phyloP scores from a whole-genome alignment of 2,797 vertebrate genomes.

The Mus minutoides region DNA sequence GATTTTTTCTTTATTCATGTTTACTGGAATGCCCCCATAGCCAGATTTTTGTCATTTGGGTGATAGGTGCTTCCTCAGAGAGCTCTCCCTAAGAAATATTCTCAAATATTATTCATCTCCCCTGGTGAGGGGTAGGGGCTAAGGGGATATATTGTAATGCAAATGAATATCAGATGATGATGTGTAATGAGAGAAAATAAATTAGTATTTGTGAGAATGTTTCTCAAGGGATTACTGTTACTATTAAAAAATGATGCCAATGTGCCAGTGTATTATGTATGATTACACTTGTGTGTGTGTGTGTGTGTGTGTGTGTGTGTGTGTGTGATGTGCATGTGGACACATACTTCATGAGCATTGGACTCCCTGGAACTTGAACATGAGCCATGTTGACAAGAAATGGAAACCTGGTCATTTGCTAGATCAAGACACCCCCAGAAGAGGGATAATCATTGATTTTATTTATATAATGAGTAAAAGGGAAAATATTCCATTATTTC shows the following conservation, averaged over 20 bases:
- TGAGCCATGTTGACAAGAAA: background rate
- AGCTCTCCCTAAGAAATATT: background rate
- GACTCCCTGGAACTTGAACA: background rate
- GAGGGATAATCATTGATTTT: background rate
- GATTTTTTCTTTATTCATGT: background rate
- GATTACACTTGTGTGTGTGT: too few relatives aligned
- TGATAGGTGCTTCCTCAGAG: background rate
- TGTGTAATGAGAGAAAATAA: background rate
- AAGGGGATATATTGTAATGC: background rate
- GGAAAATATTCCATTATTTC: background rate
- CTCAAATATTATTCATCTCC: background rate
- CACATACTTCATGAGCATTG: background rate
- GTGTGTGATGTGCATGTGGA: too few relatives aligned
- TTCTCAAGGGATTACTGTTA: background rate
- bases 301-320: too few relatives aligned
- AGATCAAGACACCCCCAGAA: background rate
- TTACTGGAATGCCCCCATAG: background rate
- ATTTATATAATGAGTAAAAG: background rate
- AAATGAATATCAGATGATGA: background rate
- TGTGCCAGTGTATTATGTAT: background rate
- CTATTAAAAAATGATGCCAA: background rate
- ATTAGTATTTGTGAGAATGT: background rate
- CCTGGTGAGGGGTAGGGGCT: background rate
- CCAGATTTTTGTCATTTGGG: background rate
- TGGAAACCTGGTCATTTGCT: background rate